Conservation (phyloP, 1,140 invertebrate species). For the Schlechtendalia chinensis region DNA sequence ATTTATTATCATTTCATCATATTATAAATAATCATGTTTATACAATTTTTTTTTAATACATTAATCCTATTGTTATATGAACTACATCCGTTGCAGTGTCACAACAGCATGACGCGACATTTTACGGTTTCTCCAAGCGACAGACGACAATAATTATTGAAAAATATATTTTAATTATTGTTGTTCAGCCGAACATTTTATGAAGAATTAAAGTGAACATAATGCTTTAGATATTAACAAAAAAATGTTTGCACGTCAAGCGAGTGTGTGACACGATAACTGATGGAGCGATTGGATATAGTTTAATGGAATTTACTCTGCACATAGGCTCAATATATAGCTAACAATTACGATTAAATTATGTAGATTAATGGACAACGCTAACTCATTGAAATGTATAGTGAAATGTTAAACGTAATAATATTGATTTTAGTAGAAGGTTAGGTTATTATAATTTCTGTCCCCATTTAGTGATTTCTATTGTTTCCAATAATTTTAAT, state of each 20-base stretch:
- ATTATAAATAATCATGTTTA: too few species aligned
- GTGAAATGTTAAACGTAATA: background rate
- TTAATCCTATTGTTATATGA: background rate
- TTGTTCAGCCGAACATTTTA: background rate
- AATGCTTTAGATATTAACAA: constrained; percentile 10
- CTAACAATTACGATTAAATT: background rate
- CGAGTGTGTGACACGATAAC: constrained; percentile 1
- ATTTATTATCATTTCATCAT: background rate
- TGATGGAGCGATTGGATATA: background rate
- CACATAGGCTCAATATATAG: too few species aligned
- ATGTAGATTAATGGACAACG: background rate
- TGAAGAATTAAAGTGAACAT: constrained; percentile 4
- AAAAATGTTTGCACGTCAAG: constrained; percentile 11
- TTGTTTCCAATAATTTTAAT: too few species aligned
- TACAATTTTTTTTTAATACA: background rate
- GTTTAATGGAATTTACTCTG: background rate
- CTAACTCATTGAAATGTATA: background rate
- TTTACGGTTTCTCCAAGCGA: background rate
- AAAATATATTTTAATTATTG: constrained; percentile 2
- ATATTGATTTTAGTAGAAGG: background rate
- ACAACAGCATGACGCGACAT: background rate
- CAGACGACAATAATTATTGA: background rate
- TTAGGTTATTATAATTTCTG: too few species aligned
- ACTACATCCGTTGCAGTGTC: background rate
- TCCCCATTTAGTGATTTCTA: too few species aligned